phyloP scores from a whole-genome alignment of 2,888 invertebrate genomes.

The Sympetrum striolatum region DNA sequence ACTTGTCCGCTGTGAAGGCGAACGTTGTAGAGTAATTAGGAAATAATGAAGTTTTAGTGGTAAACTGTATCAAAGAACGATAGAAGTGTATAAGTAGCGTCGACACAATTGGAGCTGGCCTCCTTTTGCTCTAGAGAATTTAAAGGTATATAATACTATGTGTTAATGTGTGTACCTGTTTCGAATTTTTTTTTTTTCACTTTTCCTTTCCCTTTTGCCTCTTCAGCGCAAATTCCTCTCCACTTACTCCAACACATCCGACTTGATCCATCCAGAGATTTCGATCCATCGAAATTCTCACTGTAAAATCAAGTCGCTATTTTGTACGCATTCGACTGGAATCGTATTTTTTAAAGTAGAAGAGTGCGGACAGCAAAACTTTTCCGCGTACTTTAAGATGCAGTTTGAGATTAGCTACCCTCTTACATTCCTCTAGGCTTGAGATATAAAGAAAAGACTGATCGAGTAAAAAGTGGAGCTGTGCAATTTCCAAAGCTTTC shows the following conservation, averaged over 20 bases:
- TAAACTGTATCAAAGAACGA: no score
- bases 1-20: no score
- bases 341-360: not conserved
- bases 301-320: not conserved
- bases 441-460: not conserved
- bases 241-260: not conserved
- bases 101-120: conserved; percentile 19
- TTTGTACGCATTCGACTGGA: conserved; percentile 11
- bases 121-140: not conserved
- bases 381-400: not conserved
- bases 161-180: conserved; percentile 12
- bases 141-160: not conserved
- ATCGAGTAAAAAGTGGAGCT: not conserved
- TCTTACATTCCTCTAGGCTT: not conserved
- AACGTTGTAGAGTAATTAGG: no score
- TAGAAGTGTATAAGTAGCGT: no score
- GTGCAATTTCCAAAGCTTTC: not conserved
- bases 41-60: no score
- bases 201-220: not conserved
- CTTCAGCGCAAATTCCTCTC: not conserved
- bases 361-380: not conserved
- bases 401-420: not conserved
- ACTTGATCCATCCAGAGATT: not conserved
- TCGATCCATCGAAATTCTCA: not conserved
- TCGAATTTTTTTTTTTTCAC: not conserved